These are phyloP conservation scores for Elaphurus davidianus DNA, from an alignment of 2,113 vertebrate species.

Conservation along the genomic window DNA sequence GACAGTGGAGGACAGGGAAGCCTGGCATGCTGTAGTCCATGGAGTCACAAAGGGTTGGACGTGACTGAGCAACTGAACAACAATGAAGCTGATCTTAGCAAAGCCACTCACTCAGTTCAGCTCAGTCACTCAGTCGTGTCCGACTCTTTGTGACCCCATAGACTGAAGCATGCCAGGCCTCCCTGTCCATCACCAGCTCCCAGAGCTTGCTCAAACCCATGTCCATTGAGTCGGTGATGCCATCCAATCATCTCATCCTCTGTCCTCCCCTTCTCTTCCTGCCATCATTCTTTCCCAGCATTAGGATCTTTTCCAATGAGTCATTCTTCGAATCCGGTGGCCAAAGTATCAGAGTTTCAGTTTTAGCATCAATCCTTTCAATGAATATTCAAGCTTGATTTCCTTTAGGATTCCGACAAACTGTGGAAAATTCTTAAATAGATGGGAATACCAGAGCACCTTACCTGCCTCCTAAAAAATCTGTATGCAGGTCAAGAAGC, in stretches of 20 bases:
- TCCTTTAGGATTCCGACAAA: neutral
- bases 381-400: neutral
- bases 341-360: neutral
- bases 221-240: neutral
- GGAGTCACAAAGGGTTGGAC: neutral
- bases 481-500: neutral
- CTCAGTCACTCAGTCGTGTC: rapidly evolving
- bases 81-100: neutral
- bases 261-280: neutral
- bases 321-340: neutral
- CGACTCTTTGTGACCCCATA: rapidly evolving
- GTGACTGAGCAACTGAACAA: neutral
- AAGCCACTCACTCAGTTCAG: neutral
- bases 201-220: neutral
- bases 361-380: neutral
- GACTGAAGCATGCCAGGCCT: neutral
- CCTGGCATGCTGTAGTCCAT: rapidly evolving
- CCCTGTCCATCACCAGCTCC: neutral
- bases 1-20: neutral
- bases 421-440: neutral
- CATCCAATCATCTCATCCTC: neutral
- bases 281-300: neutral
- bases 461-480: neutral
- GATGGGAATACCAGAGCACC: neutral
- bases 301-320: neutral